phyloP scores from a whole-genome alignment of 1,140 invertebrate species.

The Bombus sibiricus region DNA sequence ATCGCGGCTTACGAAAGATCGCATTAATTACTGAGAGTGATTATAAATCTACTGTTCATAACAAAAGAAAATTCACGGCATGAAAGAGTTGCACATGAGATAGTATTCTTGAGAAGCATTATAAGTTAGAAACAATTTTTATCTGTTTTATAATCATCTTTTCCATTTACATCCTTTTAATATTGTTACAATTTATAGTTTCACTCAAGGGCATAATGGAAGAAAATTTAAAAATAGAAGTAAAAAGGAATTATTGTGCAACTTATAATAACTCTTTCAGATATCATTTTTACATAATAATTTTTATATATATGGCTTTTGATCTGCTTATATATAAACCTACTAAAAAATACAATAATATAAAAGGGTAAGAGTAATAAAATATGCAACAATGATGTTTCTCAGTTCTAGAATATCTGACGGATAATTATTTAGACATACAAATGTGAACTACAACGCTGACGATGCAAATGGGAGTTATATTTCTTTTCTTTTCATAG shows the following conservation, averaged over 20 bases:
- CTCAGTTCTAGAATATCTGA: slow-evolving; percentile 36
- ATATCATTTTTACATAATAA: slow-evolving; percentile 2
- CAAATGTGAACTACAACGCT: slow-evolving; percentile 44
- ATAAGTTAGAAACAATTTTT: slow-evolving; percentile 6
- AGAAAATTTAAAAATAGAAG: not conserved
- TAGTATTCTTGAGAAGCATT: not conserved
- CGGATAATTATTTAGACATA: slow-evolving; percentile 44
- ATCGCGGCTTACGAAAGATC: slow-evolving; percentile 34
- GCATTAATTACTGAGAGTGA: slow-evolving; percentile 11
- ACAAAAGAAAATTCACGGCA: not conserved
- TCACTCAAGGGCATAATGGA: not conserved
- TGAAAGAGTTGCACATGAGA: not conserved
- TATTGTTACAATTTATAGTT: not conserved
- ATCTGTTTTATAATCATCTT: not conserved
- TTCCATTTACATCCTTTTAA: not conserved
- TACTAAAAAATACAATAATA: not conserved
- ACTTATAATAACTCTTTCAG: not conserved
- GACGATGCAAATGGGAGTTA: slow-evolving; percentile 46
- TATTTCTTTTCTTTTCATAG: slow-evolving; percentile 25
- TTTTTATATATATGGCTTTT: slow-evolving; percentile 16
- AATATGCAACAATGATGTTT: slow-evolving; percentile 47
- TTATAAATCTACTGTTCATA: slow-evolving; percentile 25
- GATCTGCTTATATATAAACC: slow-evolving; percentile 20
- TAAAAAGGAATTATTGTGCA: not conserved
- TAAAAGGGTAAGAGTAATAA: slow-evolving; percentile 23